Percentiles rank a stretch among this genome's conserved stretches.
Conservation (phyloP, 2,113 vertebrate genomes). For the Cricetomys ansorgei region DNA sequence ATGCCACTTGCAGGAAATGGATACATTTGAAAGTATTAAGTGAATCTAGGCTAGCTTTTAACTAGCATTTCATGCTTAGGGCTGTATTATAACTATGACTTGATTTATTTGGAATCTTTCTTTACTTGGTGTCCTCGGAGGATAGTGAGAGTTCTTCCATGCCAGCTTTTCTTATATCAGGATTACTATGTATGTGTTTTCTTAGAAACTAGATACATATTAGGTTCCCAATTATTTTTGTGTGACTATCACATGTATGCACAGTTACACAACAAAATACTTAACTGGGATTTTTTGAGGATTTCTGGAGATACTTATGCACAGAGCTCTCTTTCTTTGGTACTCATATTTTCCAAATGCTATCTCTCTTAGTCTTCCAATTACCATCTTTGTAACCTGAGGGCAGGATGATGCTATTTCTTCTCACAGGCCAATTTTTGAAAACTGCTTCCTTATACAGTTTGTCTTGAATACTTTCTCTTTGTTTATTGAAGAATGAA, state of each 20-base stretch:
- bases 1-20: neutral
- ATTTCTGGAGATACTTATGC: neutral
- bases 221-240: neutral
- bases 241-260: neutral
- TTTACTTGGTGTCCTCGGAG: neutral
- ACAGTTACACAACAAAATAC: neutral
- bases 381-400: neutral
- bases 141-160: neutral
- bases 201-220: neutral
- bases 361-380: neutral
- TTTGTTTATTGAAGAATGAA: neutral
- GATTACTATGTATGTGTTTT: neutral
- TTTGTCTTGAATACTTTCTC: neutral
- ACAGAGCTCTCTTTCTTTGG: neutral
- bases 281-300: neutral
- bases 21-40: neutral
- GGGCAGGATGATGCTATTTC: neutral
- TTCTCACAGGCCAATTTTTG: neutral
- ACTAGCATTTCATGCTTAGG: neutral
- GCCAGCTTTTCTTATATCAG: neutral
- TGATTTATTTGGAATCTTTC: neutral
- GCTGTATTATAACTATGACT: rapidly evolving
- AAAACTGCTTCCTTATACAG: neutral
- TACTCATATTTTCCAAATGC: neutral
- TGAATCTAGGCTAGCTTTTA: neutral